These are phyloP conservation scores for Tillus elongatus DNA, from an alignment of 2,888 invertebrate species.

Conservation along the genomic window DNA sequence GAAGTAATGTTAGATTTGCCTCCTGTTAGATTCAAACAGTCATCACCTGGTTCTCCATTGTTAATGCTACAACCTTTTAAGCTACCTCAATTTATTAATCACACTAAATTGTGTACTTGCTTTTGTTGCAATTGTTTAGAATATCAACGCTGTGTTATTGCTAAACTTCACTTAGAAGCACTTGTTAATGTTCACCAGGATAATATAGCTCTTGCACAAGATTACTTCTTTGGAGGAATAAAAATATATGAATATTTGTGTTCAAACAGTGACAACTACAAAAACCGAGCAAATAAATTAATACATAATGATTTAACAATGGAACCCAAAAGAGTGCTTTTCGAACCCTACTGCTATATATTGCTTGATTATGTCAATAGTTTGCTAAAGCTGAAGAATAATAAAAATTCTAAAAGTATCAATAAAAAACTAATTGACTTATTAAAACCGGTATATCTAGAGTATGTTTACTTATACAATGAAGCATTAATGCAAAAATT, in stretches of 20 bases:
- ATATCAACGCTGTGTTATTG: slow-evolving; percentile 7
- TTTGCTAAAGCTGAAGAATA: slow-evolving; percentile 6
- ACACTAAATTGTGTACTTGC: slow-evolving; percentile 9
- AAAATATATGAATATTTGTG: slow-evolving; percentile 8
- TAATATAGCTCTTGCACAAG: neutral
- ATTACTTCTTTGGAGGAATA: slow-evolving; percentile 10
- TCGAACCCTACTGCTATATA: slow-evolving; percentile 5
- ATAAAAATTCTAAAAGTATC: slow-evolving; percentile 7
- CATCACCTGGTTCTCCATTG: slow-evolving; percentile 2
- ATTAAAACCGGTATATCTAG: slow-evolving; percentile 5
- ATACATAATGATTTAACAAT: neutral
- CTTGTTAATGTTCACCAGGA: neutral
- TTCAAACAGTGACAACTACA: slow-evolving; percentile 1
- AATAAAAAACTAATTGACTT: slow-evolving; percentile 5
- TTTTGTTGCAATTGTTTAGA: slow-evolving; percentile 11
- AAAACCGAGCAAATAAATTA: neutral
- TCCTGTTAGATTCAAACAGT: neutral
- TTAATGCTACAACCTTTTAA: slow-evolving; percentile 7
- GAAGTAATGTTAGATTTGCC: slow-evolving; percentile 12
- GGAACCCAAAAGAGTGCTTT: neutral
- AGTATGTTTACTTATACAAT: slow-evolving; percentile 9
- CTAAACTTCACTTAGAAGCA: slow-evolving; percentile 12
- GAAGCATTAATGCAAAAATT: slow-evolving; percentile 10
- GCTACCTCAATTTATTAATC: slow-evolving; percentile 8
- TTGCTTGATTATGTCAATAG: slow-evolving; percentile 11